phyloP scores from a whole-genome alignment of 2,888 invertebrate genomes.

The Agrotis clavis region DNA sequence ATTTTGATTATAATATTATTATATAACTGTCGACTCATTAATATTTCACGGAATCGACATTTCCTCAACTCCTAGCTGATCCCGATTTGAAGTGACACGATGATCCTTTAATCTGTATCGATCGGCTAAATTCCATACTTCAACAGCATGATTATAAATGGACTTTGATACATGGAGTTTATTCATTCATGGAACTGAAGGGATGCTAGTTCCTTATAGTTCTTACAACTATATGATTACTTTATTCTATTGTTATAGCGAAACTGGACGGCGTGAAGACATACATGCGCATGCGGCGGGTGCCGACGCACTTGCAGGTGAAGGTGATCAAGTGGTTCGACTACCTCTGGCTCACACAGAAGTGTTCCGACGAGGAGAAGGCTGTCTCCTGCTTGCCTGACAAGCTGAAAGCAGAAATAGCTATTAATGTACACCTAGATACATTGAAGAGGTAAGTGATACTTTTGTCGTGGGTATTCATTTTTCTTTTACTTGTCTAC shows the following conservation, averaged over 20 bases:
- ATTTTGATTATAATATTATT: no score
- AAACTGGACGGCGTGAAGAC: constrained; percentile 99
- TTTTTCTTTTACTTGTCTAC: not conserved
- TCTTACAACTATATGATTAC: no score
- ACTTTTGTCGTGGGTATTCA: not conserved
- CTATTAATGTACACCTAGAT: constrained; percentile 99
- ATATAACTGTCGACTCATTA: no score
- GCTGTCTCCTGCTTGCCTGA: constrained; percentile 98
- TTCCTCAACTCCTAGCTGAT: no score
- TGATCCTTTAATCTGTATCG: no score
- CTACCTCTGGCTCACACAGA: constrained; percentile 99
- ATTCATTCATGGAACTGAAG: no score
- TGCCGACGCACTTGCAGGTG: constrained; percentile 98
- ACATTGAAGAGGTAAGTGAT: constrained; percentile 94
- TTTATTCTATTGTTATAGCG: constrained; percentile 92
- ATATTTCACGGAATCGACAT: no score
- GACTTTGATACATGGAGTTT: no score
- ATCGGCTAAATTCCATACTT: no score
- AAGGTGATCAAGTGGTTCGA: constrained; percentile 99
- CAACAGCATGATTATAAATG: no score
- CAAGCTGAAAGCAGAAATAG: constrained; percentile 99
- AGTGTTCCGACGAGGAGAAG: constrained; percentile 99
- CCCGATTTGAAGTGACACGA: no score
- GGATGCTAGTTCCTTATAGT: no score
- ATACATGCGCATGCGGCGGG: constrained; percentile 99